phyloP scores from a whole-genome alignment of 2,888 invertebrate species.

The Adineta ricciae region DNA sequence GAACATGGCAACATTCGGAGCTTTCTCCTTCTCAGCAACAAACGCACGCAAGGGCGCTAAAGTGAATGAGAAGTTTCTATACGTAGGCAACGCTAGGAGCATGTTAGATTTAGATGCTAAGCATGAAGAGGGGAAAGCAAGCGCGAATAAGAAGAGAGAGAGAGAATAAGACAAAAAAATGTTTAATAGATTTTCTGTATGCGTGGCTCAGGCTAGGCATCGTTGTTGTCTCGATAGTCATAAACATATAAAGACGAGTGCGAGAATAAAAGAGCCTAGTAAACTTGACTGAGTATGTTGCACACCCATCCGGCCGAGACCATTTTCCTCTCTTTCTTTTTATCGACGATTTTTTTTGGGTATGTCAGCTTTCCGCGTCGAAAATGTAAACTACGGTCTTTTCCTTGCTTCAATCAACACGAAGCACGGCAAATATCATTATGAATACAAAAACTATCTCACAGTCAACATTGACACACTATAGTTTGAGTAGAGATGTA shows the following conservation, averaged over 20 bases:
- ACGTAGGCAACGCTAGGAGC: background rate
- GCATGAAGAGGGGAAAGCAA: background rate
- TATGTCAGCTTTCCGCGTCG: background rate
- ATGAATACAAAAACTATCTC: background rate
- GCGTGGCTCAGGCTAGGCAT: background rate
- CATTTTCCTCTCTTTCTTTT: background rate
- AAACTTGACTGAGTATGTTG: background rate
- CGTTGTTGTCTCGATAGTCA: background rate
- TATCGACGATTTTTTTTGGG: background rate
- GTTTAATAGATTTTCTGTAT: background rate
- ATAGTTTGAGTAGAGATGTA: background rate
- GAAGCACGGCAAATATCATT: background rate
- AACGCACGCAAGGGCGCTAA: background rate
- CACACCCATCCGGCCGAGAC: background rate
- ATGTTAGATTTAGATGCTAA: background rate
- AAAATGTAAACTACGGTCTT: background rate
- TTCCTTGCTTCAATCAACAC: background rate
- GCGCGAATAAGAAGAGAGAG: background rate
- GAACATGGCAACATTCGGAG: background rate
- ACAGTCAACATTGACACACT: background rate
- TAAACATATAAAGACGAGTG: background rate
- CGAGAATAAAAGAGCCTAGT: background rate
- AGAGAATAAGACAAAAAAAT: background rate
- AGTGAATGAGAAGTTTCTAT: background rate
- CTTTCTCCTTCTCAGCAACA: background rate